A percentile compares a stretch with the other conserved stretches of the same genome.
These are phyloP conservation scores for Spicauda simplicius DNA, from an alignment of 2,888 invertebrate species.

Conservation along the genomic window DNA sequence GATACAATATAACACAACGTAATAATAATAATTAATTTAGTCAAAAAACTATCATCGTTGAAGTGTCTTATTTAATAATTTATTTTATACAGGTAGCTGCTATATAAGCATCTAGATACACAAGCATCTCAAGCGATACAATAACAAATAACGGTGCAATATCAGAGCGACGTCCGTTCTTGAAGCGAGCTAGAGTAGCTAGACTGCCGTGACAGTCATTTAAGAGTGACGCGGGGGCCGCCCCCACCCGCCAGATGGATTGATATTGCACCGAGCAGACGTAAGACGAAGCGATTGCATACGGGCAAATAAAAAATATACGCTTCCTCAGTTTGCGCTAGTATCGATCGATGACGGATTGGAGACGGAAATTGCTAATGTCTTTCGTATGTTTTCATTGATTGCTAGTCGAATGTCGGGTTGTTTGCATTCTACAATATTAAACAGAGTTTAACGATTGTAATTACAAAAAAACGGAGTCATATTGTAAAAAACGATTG, in stretches of 20 bases:
- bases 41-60: too few species aligned
- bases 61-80: too few species aligned
- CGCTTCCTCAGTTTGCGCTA: constrained; percentile 26
- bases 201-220: constrained; percentile 83
- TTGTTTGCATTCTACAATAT: neutral
- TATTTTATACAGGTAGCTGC: too few species aligned
- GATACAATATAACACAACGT: too few species aligned
- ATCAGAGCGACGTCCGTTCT: constrained; percentile 74
- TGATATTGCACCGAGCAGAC: constrained; percentile 82
- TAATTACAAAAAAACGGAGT: too few species aligned
- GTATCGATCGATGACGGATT: constrained; percentile 6
- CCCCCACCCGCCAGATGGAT: constrained; percentile 77
- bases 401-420: neutral
- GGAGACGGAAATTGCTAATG: constrained; percentile 2
- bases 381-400: neutral
- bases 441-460: too few species aligned
- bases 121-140: constrained; percentile 48
- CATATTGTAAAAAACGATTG: too few species aligned
- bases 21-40: too few species aligned
- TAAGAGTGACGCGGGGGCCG: constrained; percentile 79
- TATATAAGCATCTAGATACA: too few species aligned
- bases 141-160: constrained; percentile 78
- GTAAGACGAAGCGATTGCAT: constrained; percentile 82
- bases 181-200: constrained; percentile 72
- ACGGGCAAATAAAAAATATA: constrained; percentile 62